Evolutionary conservation across 1,140 invertebrate species (phyloP).

Genomic region (Ips typographus): DNA sequence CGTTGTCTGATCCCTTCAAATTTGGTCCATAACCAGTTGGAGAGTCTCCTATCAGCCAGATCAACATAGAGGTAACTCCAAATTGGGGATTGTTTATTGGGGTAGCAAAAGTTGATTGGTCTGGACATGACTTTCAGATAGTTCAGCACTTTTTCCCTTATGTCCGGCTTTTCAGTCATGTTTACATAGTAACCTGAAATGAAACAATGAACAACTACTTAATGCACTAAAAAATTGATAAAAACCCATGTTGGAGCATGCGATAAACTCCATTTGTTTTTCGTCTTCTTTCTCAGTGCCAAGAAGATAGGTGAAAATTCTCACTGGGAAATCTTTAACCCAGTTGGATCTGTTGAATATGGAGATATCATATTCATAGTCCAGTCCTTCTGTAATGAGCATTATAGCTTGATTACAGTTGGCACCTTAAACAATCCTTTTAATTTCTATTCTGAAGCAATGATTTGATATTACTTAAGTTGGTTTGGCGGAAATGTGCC

Average conservation of each 20-base stretch:
- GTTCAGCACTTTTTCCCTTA: conserved; percentile 89
- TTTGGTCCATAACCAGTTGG: conserved; percentile 85
- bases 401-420: conserved; percentile 94
- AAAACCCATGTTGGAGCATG: conserved; percentile 85
- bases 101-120: conserved; percentile 76
- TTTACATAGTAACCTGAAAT: conserved; percentile 88
- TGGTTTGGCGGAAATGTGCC: conserved; percentile 38
- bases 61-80: conserved; percentile 95
- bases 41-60: conserved; percentile 83
- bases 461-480: conserved; percentile 26
- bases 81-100: conserved; percentile 74
- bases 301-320: conserved; percentile 97
- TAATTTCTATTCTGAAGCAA: neutral
- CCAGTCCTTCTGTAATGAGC: conserved; percentile 97
- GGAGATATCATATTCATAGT: conserved; percentile 83
- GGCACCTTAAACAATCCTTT: conserved; percentile 46
- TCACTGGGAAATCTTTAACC: conserved; percentile 74
- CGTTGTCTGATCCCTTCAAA: conserved; percentile 76
- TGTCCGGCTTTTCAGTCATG: conserved; percentile 88
- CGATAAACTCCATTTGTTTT: conserved; percentile 92
- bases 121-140: conserved; percentile 90
- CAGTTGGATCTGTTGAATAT: conserved; percentile 93
- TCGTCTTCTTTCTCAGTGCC: conserved; percentile 84
- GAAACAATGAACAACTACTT: neutral
- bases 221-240: neutral